Conservation (phyloP, 2,797 vertebrate genomes). For the Pagetopsis macropterus region DNA sequence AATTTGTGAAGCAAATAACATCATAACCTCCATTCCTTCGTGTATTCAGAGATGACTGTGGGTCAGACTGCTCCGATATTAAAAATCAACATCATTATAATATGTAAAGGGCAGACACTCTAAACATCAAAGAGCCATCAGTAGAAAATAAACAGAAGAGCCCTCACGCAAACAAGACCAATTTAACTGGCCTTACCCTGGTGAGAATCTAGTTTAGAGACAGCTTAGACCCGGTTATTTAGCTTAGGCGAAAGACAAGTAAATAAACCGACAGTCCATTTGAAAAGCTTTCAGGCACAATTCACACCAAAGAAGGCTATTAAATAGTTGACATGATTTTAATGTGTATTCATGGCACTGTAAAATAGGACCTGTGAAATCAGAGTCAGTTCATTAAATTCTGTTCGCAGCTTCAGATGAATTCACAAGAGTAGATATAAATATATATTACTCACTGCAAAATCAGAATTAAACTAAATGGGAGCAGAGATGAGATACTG, state of each 20-base stretch:
- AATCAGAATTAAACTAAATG: neutral
- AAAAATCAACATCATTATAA: slow-evolving; percentile 31
- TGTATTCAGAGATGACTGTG: neutral
- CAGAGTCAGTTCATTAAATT: neutral
- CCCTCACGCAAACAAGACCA: slow-evolving; percentile 38
- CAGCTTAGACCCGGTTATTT: slow-evolving; percentile 47
- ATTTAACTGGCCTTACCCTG: slow-evolving; percentile 31
- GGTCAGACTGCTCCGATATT: slow-evolving; percentile 2
- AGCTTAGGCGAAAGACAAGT: slow-evolving; percentile 37
- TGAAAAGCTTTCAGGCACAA: slow-evolving; percentile 52
- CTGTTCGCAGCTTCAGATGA: slow-evolving; percentile 1
- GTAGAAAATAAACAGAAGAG: slow-evolving; percentile 47
- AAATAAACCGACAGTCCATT: slow-evolving; percentile 38
- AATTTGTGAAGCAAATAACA: neutral
- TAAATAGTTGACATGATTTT: slow-evolving; percentile 40
- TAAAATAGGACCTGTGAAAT: slow-evolving; percentile 1
- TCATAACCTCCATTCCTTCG: neutral
- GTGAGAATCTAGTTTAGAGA: slow-evolving; percentile 23
- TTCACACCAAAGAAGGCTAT: slow-evolving; percentile 33
- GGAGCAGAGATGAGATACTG: neutral
- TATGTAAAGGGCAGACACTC: slow-evolving; percentile 24
- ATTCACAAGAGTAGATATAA: neutral
- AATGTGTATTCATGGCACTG: slow-evolving; percentile 19
- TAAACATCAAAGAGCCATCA: slow-evolving; percentile 39
- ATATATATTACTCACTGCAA: neutral